These are phyloP conservation scores for Gadopsis bispinosus DNA, from an alignment of 2,797 vertebrate genomes.

Conservation along the genomic window DNA sequence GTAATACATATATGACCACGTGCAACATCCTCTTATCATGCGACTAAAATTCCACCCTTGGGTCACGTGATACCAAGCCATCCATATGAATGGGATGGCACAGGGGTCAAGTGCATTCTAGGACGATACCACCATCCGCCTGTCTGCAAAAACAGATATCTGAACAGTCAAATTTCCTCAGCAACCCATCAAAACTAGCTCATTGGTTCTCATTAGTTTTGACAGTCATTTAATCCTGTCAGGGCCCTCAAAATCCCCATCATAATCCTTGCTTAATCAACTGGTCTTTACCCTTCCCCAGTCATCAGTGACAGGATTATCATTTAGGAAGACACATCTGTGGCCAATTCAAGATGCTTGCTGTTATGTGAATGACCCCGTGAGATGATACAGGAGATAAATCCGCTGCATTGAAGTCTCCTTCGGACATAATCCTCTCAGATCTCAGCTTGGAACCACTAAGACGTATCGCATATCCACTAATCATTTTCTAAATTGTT, in stretches of 20 bases:
- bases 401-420: conserved; percentile 64
- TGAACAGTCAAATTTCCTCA: conserved; percentile 26
- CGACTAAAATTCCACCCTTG: no score
- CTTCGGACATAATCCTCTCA: conserved; percentile 65
- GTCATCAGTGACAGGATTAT: conserved; percentile 78
- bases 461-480: conserved; percentile 69
- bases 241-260: conserved; percentile 39
- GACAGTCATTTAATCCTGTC: conserved; percentile 73
- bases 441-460: conserved; percentile 61
- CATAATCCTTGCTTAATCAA: conserved; percentile 75
- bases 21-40: no score
- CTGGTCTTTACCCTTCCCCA: conserved; percentile 62
- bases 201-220: conserved; percentile 60
- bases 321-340: conserved; percentile 78
- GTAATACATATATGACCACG: no score
- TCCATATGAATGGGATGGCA: background rate
- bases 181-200: conserved; percentile 25
- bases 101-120: conserved; percentile 5
- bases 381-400: conserved; percentile 78
- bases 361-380: conserved; percentile 69
- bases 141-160: conserved; percentile 27
- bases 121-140: background rate
- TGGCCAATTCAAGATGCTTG: conserved; percentile 71
- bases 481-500: conserved; percentile 80
- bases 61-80: no score